Conservation (phyloP, 1,140 invertebrate species). For the Sycophila sp. region DNA sequence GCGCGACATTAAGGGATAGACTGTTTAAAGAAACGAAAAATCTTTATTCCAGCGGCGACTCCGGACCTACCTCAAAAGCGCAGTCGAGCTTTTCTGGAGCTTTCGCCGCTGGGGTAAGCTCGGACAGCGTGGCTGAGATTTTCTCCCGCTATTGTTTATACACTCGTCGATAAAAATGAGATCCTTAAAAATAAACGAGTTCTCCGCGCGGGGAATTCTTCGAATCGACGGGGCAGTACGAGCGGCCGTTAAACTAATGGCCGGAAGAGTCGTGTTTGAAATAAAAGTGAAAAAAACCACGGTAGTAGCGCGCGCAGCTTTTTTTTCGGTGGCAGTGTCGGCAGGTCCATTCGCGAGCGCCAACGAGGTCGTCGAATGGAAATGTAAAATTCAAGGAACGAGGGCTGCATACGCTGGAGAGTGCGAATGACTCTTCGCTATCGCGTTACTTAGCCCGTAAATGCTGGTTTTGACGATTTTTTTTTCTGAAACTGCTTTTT, state of each 20-base stretch:
- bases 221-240: too few relatives aligned
- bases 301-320: not conserved
- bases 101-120: too few relatives aligned
- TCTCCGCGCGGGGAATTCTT: not conserved
- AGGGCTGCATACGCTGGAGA: not conserved
- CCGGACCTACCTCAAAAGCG: too few relatives aligned
- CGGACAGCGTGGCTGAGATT: too few relatives aligned
- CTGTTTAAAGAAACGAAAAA: not conserved
- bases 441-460: slow-evolving; percentile 3
- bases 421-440: not conserved
- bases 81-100: too few relatives aligned
- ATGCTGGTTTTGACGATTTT: slow-evolving; percentile 11
- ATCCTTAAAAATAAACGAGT: not conserved
- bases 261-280: too few relatives aligned
- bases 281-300: not conserved
- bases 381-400: not conserved
- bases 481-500: too few relatives aligned
- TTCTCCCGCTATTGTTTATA: too few relatives aligned
- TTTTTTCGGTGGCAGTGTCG: not conserved
- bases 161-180: too few relatives aligned
- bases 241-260: too few relatives aligned
- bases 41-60: too few relatives aligned
- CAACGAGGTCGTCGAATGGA: not conserved
- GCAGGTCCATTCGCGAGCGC: not conserved
- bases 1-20: not conserved